Conservation (phyloP, 2,797 vertebrate genomes). For the Eospalax fontanierii region DNA sequence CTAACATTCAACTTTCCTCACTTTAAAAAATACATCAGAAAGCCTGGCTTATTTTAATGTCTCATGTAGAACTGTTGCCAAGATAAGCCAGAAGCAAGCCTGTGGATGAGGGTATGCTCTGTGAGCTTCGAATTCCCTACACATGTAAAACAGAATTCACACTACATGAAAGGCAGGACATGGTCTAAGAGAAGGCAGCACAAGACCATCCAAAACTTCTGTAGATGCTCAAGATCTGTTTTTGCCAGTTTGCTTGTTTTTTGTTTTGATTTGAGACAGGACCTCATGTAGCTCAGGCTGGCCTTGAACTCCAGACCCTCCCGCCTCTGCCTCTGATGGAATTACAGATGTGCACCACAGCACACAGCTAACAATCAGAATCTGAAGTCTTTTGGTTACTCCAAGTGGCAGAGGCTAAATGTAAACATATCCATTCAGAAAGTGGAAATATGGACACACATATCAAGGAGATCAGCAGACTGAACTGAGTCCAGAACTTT, state of each 20-base stretch:
- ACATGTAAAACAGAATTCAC: not conserved
- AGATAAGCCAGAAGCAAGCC: not conserved
- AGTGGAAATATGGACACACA: not conserved
- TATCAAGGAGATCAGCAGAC: not conserved
- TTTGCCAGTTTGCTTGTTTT: no score
- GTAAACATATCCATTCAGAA: not conserved
- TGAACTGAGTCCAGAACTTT: constrained; percentile 13
- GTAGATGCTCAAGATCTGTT: not conserved
- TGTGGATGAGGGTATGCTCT: not conserved
- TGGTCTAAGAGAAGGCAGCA: not conserved
- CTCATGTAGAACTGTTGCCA: not conserved
- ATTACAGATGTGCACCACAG: not conserved
- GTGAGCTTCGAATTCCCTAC: not conserved
- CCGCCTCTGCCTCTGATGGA: no score
- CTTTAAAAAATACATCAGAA: not conserved
- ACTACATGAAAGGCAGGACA: not conserved
- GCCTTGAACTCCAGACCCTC: no score
- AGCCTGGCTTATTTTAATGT: not conserved
- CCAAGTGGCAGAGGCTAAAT: not conserved
- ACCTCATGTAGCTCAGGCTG: no score
- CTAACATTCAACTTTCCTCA: not conserved
- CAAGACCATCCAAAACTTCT: not conserved
- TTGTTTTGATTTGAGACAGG: not conserved
- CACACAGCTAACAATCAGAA: not conserved
- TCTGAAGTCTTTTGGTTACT: not conserved